Evolutionary conservation across 1,140 invertebrate species (phyloP), one percentile per base, ranked within the genome.

Genomic region (Drosophila kurseongensis): DNA sequence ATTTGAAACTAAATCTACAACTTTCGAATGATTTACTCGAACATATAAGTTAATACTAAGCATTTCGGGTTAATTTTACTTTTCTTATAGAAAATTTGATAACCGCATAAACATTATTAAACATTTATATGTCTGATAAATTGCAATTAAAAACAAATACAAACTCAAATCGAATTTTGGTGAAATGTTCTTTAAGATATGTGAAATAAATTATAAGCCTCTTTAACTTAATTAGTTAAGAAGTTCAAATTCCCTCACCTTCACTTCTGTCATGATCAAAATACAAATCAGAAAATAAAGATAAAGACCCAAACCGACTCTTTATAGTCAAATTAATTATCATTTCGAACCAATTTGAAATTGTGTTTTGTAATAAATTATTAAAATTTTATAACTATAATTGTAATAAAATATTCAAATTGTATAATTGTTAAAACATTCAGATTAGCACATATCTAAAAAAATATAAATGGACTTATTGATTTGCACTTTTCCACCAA

Each of bases 351-450:
- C 4, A 23, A 7, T 38, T 27, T 13, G n/a, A 48, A 12, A 14
- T n/a, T 32, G 14, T 32, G 14, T 51, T 51, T 16, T 35, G 29
- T 51, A 51, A 18, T 16, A 36, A 51, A 13, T 12, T 51, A 51
- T 9, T 14, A 4, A 50, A 50, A 29, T 41, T n/a, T 0, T 44
- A 1, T 18, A 4, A 4, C 18, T 23, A 23, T 2, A 23, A 23
- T 23, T 23, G 0, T 23, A 23, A 23, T 51, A 51, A 51, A 51
- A 29, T 0, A 29, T 9, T 14, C 0, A 50, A 50, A 29, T 41
- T n/a, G 5, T 18, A 4, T 18, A 4, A 8, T 14, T 8, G 6
- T 1, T 7, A 1, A 32, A 32, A 7, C 1, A 48, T 9, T 7
- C 5, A 8, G 45, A 27, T 12, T 23, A 27, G 12, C 13, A 27